phyloP scores from a whole-genome alignment of 2,797 vertebrate genomes.

The Parauchenoglanis punctatus region DNA sequence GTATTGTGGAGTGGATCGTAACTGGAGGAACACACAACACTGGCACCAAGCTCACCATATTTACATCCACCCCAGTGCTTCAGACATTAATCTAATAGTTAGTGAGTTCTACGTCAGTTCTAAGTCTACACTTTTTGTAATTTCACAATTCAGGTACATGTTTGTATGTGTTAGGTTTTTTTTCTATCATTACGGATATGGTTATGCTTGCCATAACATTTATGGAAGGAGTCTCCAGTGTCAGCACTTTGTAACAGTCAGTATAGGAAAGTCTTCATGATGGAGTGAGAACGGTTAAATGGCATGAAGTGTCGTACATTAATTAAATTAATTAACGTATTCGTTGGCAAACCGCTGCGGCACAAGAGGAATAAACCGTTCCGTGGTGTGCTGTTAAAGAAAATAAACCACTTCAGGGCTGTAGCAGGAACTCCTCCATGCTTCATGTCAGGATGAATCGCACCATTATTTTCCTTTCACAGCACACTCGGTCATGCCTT shows the following conservation, averaged over 20 bases:
- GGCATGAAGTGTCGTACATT: neutral
- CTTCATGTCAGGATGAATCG: neutral
- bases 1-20: neutral
- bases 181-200: too few species aligned
- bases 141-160: neutral
- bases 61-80: neutral
- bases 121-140: too few species aligned
- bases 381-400: neutral
- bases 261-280: neutral
- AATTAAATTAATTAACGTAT: neutral
- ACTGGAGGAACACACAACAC: neutral
- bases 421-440: neutral
- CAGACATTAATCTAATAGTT: too few species aligned
- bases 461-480: neutral
- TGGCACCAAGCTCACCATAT: neutral
- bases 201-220: neutral
- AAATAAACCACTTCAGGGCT: neutral
- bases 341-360: neutral
- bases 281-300: neutral
- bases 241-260: constrained; percentile 3
- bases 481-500: neutral
- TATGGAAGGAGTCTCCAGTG: neutral
- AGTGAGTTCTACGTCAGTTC: too few species aligned
- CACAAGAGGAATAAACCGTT: neutral
- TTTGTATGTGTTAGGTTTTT: too few species aligned